Conservation (phyloP, 37 sponge, comb jelly and placozoan genomes). For the Aplysina aerophoba region DNA sequence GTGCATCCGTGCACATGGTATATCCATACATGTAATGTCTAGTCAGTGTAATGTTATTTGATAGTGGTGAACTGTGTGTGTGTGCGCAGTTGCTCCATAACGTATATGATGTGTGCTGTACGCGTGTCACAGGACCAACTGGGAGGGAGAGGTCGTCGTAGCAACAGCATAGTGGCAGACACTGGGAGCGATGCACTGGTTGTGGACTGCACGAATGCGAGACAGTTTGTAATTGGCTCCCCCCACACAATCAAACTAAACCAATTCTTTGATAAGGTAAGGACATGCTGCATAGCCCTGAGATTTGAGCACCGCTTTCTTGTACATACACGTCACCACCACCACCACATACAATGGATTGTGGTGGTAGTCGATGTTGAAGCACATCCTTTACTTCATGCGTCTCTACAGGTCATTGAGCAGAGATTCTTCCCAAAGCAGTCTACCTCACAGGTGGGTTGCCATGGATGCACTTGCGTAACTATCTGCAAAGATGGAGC, state of each 20-base stretch:
- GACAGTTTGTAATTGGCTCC: conserved; percentile 68
- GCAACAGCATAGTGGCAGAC: conserved; percentile 17
- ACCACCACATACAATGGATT: too few species aligned
- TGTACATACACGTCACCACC: too few species aligned
- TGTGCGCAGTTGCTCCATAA: too few species aligned
- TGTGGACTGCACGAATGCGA: conserved; percentile 64
- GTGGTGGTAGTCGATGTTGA: background rate
- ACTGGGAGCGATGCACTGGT: background rate
- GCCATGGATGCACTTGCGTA: background rate
- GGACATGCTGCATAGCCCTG: too few species aligned
- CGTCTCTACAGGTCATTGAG: conserved; percentile 45
- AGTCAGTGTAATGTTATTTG: too few species aligned
- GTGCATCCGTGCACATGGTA: too few species aligned
- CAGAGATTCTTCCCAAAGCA: conserved; percentile 19
- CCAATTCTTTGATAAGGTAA: conserved; percentile 94
- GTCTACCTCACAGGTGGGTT: background rate
- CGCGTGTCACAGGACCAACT: background rate
- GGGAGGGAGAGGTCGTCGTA: background rate
- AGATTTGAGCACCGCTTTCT: too few species aligned
- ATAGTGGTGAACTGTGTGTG: too few species aligned
- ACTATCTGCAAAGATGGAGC: background rate
- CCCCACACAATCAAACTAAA: conserved; percentile 60
- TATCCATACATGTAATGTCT: too few species aligned
- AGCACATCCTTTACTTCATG: background rate
- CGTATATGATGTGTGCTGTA: too few species aligned